phyloP scores from a whole-genome alignment of 2,888 invertebrate genomes.

The Melieria picta region DNA sequence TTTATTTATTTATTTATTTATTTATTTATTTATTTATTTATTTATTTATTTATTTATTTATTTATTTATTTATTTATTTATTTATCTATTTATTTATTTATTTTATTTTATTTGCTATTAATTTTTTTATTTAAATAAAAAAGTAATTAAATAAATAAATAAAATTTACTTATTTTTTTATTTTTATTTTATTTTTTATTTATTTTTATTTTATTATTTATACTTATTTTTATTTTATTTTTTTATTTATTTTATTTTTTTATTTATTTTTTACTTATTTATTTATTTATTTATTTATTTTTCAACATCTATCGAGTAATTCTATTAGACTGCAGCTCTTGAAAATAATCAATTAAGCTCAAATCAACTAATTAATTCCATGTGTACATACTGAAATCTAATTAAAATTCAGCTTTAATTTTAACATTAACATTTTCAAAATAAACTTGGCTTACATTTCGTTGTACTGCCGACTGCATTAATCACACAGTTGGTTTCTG shows the following conservation, averaged over 20 bases:
- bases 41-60: not conserved
- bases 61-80: conserved; percentile 5
- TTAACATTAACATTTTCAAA: too few species aligned
- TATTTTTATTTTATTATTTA: conserved; percentile 7
- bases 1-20: too few species aligned
- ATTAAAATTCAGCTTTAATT: too few species aligned
- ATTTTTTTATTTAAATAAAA: conserved; percentile 38
- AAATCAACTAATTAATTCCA: too few species aligned
- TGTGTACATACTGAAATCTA: too few species aligned
- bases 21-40: not conserved
- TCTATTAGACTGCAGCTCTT: too few species aligned
- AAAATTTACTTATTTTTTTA: conserved; percentile 34
- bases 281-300: not conserved
- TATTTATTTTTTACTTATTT: not conserved
- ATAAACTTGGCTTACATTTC: too few species aligned
- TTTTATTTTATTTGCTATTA: conserved; percentile 37
- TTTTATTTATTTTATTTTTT: conserved; percentile 19
- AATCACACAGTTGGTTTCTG: too few species aligned
- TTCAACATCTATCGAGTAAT: too few species aligned
- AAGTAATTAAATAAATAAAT: conserved; percentile 42
- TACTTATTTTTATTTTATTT: conserved; percentile 14
- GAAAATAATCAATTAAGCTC: too few species aligned
- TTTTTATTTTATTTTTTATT: conserved; percentile 19
- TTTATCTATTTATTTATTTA: not conserved
- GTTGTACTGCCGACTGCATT: too few species aligned